Percentiles rank a stretch among this genome's conserved stretches.
Conservation (phyloP, 2,113 vertebrate species). For the Thryonomys swinderianus region DNA sequence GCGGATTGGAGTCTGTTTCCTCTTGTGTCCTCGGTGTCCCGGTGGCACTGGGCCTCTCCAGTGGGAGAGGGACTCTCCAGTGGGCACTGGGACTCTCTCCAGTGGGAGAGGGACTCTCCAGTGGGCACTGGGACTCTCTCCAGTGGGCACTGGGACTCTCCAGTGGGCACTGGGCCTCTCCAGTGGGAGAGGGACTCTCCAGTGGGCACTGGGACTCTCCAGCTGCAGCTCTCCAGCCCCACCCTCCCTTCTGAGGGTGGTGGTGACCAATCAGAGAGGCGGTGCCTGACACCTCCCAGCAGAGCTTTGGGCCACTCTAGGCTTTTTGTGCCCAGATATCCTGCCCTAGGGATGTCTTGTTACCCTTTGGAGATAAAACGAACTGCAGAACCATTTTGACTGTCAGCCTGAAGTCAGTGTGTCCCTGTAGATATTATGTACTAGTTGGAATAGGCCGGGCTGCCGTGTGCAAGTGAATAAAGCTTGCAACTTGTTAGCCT, state of each 20-base stretch:
- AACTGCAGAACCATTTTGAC: not conserved
- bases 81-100: no score
- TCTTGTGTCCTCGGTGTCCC: not conserved
- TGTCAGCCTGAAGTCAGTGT: not conserved
- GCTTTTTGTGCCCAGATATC: rapidly evolving
- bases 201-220: no score
- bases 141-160: no score
- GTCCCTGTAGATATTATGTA: rapidly evolving
- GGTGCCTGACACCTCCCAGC: rapidly evolving
- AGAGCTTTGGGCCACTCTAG: not conserved
- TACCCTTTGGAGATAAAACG: not conserved
- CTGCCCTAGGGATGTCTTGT: not conserved
- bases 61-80: no score
- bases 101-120: no score
- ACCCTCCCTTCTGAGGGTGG: no score
- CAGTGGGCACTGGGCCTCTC: no score
- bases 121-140: no score
- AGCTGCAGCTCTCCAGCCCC: no score
- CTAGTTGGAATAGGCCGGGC: not conserved
- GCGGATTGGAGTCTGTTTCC: rapidly evolving
- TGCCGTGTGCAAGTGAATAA: not conserved
- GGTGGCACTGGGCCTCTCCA: not conserved
- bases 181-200: no score
- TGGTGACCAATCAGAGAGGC: not conserved
- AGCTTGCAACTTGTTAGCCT: not conserved